phyloP scores from a whole-genome alignment of 2,888 invertebrate species.

The Apodemia hepburni region DNA sequence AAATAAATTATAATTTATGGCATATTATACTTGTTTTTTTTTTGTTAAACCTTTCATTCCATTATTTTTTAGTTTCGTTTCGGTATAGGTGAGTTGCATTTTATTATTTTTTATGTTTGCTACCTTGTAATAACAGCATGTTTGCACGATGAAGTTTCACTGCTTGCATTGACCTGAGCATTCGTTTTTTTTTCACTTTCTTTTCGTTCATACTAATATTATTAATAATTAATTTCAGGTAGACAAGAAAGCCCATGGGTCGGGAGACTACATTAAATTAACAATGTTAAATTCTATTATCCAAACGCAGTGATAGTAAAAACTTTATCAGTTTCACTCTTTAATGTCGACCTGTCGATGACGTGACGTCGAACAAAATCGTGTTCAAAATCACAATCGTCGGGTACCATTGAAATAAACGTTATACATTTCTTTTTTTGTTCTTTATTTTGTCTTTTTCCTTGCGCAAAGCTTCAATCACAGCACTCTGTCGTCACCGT shows the following conservation, averaged over 20 bases:
- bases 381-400: slow-evolving; percentile 30
- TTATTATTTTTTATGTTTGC: slow-evolving; percentile 30
- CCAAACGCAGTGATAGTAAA: slow-evolving; percentile 53
- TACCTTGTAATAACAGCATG: slow-evolving; percentile 44
- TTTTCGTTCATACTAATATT: slow-evolving; percentile 77
- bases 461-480: slow-evolving; percentile 75
- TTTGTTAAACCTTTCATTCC: slow-evolving; percentile 29
- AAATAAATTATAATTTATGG: slow-evolving; percentile 72
- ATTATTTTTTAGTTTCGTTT: slow-evolving; percentile 31
- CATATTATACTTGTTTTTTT: slow-evolving; percentile 44
- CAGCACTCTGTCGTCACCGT: slow-evolving; percentile 76
- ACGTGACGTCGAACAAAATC: slow-evolving; percentile 14
- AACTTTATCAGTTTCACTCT: slow-evolving; percentile 33
- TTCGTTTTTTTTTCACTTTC: slow-evolving; percentile 45
- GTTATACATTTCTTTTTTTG: slow-evolving; percentile 60
- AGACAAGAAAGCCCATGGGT: slow-evolving; percentile 74
- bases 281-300: slow-evolving; percentile 52
- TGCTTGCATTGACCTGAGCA: slow-evolving; percentile 54
- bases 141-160: slow-evolving; percentile 55
- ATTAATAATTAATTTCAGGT: slow-evolving; percentile 79
- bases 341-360: not conserved
- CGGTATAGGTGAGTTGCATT: slow-evolving; percentile 54
- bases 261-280: slow-evolving; percentile 74
- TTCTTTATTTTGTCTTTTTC: slow-evolving; percentile 66
- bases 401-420: slow-evolving; percentile 53